These are phyloP conservation scores for Ascaphus truei DNA, from an alignment of 2,113 vertebrate genomes.

Conservation along the genomic window DNA sequence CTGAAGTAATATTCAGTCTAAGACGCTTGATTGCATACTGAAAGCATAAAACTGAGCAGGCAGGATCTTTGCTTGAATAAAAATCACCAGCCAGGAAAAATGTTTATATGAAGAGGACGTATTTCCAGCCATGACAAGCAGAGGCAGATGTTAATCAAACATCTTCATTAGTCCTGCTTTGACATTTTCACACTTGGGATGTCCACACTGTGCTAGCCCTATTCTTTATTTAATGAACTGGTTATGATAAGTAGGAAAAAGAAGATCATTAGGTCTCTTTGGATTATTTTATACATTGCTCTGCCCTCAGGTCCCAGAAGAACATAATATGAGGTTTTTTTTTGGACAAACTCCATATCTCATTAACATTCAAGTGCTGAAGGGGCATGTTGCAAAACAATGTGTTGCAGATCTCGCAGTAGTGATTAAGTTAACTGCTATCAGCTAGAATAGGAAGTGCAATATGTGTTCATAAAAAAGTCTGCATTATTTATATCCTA, in stretches of 20 bases:
- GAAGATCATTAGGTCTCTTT: slow-evolving; percentile 9
- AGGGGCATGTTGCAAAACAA: neutral
- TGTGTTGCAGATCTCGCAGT: neutral
- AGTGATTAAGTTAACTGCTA: too few species aligned
- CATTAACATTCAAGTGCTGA: slow-evolving; percentile 22
- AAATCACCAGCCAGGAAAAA: neutral
- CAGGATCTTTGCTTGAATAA: neutral
- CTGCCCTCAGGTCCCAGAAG: slow-evolving; percentile 17
- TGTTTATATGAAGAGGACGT: neutral
- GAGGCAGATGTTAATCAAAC: slow-evolving; percentile 9
- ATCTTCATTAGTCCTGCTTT: neutral
- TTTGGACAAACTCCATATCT: slow-evolving; percentile 1
- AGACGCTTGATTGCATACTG: neutral
- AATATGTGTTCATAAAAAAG: slow-evolving; percentile 1
- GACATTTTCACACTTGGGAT: neutral
- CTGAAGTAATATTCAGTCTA: neutral
- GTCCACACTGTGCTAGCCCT: neutral
- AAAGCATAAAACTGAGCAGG: neutral
- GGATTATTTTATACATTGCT: slow-evolving; percentile 15
- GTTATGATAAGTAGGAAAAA: slow-evolving; percentile 11
- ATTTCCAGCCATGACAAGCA: neutral
- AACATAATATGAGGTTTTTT: slow-evolving; percentile 22
- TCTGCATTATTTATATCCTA: slow-evolving; percentile 13
- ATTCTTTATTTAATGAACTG: slow-evolving; percentile 28
- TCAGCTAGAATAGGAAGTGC: neutral